These are phyloP conservation scores for Leptestheria dahalacensis DNA, from an alignment of 1,140 invertebrate species.

Conservation along the genomic window DNA sequence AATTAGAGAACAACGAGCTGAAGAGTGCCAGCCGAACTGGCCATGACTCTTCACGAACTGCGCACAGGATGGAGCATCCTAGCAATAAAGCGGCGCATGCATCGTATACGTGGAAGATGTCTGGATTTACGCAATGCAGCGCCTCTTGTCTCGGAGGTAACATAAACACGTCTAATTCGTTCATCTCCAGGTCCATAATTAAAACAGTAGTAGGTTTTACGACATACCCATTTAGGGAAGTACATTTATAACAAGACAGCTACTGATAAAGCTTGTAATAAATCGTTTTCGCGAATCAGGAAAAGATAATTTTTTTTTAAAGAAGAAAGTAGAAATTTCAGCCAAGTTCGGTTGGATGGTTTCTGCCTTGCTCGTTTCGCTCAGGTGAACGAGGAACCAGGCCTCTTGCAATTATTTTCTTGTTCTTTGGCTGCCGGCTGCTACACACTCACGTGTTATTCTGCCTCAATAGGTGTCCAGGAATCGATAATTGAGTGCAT, in stretches of 20 bases:
- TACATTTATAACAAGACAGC: too few relatives aligned
- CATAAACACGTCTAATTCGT: not conserved
- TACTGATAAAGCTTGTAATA: too few relatives aligned
- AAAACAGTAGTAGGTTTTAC: too few relatives aligned
- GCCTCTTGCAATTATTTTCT: not conserved
- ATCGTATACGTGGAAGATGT: conserved; percentile 31
- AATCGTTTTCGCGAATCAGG: too few relatives aligned
- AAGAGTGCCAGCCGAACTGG: not conserved
- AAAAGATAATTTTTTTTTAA: too few relatives aligned
- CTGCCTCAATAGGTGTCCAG: conserved; percentile 41
- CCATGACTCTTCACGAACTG: not conserved
- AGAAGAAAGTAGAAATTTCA: not conserved
- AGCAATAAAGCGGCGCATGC: not conserved
- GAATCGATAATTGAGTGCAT: conserved; percentile 85
- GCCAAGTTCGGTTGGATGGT: too few relatives aligned
- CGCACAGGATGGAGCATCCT: not conserved
- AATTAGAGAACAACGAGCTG: conserved; percentile 1
- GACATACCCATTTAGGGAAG: too few relatives aligned
- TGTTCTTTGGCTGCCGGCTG: not conserved
- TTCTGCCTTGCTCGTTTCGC: too few relatives aligned
- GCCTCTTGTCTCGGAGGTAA: conserved; percentile 81
- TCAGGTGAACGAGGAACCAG: too few relatives aligned
- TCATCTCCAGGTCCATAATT: too few relatives aligned
- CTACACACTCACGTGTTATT: conserved; percentile 6
- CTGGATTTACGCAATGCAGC: conserved; percentile 68